Base-by-base conservation (phyloP, 1,140 invertebrate genomes). In the Pygmarrhopalites habei region DNA sequence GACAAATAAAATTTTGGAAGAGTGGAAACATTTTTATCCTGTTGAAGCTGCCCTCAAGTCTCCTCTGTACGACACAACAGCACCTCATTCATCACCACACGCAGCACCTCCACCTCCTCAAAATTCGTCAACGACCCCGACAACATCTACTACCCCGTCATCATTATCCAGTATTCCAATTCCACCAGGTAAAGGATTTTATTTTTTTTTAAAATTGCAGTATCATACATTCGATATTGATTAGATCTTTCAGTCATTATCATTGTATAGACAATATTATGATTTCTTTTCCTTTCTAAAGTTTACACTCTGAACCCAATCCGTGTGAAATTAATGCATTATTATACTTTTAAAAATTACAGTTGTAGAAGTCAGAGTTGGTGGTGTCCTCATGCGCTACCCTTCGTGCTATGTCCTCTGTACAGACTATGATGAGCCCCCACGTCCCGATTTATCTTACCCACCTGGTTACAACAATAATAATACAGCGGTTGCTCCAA, bases 1-100 rank as follows among this genome's bases (percentile, higher is more conserved):
- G 72, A 87, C 84, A 59, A 83, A 83, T 66, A 88, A 89, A 69
- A 81, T 95, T 60, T 77, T 96, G 26, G 89, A 95, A 70, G 92
- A 95, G 71, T 98, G 95, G 95, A 82, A 85, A 60, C 88, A 91
- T 72, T 95, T 95, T 76, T 97, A 95, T 79, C 92, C 93, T 49
- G 79, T 90, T 74, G 82, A 82, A 67, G 68, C 62, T 58, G 60
- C 60, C 49, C 62, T 71, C 3, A 71, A 71, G 57, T 46, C 59
- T 0, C n/a, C 65, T 17, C 19, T 52, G 3, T 67, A 67, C 39
- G 69, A 70, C 19, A 55, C 52, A 10, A 49, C 52, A 19, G 41
- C 7, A 15, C 52, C 29, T 41, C 56, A 53, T 4, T 47, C 60
- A 30, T 29, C 52, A 12, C 65, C 65, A 21, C 63, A 67, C 41